phyloP scores from a whole-genome alignment of 2,797 vertebrate species.

The Apogon talboti region DNA sequence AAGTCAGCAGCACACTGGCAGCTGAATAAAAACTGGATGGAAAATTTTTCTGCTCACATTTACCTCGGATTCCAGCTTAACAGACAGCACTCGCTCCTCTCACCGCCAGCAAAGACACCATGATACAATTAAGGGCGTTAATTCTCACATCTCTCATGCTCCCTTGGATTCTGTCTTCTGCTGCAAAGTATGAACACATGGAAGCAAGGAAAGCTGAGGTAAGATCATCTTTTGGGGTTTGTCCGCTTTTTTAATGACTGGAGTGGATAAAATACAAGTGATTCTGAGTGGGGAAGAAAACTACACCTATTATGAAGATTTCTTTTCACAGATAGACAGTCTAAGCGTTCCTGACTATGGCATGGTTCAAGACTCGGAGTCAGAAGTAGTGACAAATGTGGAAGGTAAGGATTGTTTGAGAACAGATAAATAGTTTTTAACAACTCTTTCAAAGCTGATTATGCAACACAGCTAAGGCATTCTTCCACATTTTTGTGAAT shows the following conservation, averaged over 20 bases:
- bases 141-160: constrained; percentile 80
- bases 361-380: constrained; percentile 33
- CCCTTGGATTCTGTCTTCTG: constrained; percentile 83
- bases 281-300: constrained; percentile 15
- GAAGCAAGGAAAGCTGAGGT: constrained; percentile 76
- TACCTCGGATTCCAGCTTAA: constrained; percentile 51
- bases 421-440: constrained; percentile 35
- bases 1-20: constrained; percentile 66
- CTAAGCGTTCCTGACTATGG: constrained; percentile 44
- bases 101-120: constrained; percentile 50
- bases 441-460: constrained; percentile 53
- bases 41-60: constrained; percentile 72
- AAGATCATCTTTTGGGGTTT: constrained; percentile 35
- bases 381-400: constrained; percentile 33
- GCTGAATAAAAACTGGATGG: constrained; percentile 72
- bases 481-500: constrained; percentile 61
- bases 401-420: constrained; percentile 47
- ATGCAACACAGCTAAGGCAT: constrained; percentile 54
- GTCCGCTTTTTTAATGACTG: background rate
- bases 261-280: constrained; percentile 4
- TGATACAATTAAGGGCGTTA: constrained; percentile 67
- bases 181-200: constrained; percentile 67
- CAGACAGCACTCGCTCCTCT: constrained; percentile 51
- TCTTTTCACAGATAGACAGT: constrained; percentile 60
- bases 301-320: constrained; percentile 11